These are phyloP conservation scores for Synergus umbraculus DNA, from an alignment of 2,888 invertebrate genomes.

Conservation along the genomic window DNA sequence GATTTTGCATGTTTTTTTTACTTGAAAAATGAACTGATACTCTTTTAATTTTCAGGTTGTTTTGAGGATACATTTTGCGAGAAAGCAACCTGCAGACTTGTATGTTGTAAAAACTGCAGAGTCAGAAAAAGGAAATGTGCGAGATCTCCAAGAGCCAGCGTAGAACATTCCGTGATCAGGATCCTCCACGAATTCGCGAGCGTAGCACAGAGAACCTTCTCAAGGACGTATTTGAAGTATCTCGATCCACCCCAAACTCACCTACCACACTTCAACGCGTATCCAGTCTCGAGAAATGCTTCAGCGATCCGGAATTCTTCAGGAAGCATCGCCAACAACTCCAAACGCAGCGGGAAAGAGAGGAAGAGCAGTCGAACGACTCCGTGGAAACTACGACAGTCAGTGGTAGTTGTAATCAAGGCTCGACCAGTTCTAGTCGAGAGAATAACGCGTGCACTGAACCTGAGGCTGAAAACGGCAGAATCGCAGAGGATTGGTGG, in stretches of 20 bases:
- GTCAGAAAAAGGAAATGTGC: slow-evolving; percentile 59
- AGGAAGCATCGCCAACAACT: slow-evolving; percentile 60
- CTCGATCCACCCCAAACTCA: slow-evolving; percentile 64
- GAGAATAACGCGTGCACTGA: slow-evolving; percentile 60
- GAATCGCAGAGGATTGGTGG: slow-evolving; percentile 57
- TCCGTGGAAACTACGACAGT: slow-evolving; percentile 42
- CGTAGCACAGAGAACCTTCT: slow-evolving; percentile 60
- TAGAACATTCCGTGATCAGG: slow-evolving; percentile 70
- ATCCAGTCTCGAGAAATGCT: slow-evolving; percentile 68
- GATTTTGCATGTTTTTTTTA: no score
- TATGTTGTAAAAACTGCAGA: not conserved
- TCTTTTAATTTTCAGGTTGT: not conserved
- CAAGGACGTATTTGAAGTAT: slow-evolving; percentile 60
- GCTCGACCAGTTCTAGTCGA: slow-evolving; percentile 60
- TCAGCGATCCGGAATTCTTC: slow-evolving; percentile 68
- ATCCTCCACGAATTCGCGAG: slow-evolving; percentile 70
- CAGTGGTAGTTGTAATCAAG: slow-evolving; percentile 55
- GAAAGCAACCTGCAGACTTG: no score
- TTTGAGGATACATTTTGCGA: no score
- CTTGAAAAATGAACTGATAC: not conserved
- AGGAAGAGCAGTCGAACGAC: slow-evolving; percentile 48
- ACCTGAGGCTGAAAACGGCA: slow-evolving; percentile 55
- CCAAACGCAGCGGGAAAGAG: slow-evolving; percentile 59
- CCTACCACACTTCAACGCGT: slow-evolving; percentile 63
- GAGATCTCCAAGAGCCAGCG: slow-evolving; percentile 69